Evolutionary conservation across 2,797 vertebrate species (phyloP).

Genomic region (Spatula versicolor): DNA sequence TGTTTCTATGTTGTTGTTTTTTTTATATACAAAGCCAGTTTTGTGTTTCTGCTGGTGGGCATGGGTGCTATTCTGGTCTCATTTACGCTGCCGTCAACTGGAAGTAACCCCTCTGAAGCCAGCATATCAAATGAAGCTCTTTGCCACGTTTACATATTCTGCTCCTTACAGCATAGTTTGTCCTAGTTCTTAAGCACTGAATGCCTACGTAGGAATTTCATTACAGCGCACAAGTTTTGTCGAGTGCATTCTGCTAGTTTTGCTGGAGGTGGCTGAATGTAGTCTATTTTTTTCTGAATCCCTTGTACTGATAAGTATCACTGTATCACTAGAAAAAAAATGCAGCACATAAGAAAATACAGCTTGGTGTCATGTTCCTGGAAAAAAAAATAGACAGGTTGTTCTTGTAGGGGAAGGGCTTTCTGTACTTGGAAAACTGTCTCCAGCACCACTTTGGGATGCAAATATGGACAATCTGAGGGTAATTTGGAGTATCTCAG

Average conservation of each 20-base stretch:
- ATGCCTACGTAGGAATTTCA: conserved; percentile 35
- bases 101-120: conserved; percentile 40
- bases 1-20: background rate
- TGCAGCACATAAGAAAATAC: background rate
- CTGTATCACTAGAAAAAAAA: background rate
- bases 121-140: conserved; percentile 21
- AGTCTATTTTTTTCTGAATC: conserved; percentile 21
- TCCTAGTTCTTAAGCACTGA: conserved; percentile 54
- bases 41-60: background rate
- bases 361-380: background rate
- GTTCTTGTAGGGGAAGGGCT: background rate
- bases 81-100: background rate
- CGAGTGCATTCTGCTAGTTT: conserved; percentile 40
- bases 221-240: conserved; percentile 31
- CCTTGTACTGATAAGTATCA: conserved; percentile 18
- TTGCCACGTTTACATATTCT: conserved; percentile 54
- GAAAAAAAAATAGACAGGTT: background rate
- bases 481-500: background rate
- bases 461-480: background rate
- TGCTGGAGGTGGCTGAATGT: conserved; percentile 44
- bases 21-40: background rate
- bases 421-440: background rate
- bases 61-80: background rate
- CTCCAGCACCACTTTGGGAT: background rate
- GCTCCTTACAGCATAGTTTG: conserved; percentile 61